Percentiles rank a stretch among this genome's conserved stretches.
phyloP scores from a whole-genome alignment of 2,113 vertebrate genomes.

The Zosterops japonicus region DNA sequence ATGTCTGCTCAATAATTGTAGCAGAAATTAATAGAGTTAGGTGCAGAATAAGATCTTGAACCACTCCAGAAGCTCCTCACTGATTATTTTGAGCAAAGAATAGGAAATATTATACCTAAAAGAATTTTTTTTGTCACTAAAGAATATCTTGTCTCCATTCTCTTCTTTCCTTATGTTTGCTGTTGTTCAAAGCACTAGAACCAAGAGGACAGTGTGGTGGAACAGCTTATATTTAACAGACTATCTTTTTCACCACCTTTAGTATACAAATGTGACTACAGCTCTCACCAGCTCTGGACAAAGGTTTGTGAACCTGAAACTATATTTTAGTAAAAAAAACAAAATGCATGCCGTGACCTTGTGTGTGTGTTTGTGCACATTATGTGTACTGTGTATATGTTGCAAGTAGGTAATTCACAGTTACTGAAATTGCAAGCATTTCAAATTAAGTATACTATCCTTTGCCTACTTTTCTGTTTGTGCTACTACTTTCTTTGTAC shows the following conservation, averaged over 20 bases:
- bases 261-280: not conserved
- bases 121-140: not conserved
- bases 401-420: not conserved
- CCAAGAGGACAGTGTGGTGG: not conserved
- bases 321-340: not conserved
- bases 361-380: not conserved
- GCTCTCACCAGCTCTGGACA: not conserved
- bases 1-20: not conserved
- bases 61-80: not conserved
- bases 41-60: not conserved
- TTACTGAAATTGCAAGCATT: not conserved
- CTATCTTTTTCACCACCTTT: not conserved
- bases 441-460: not conserved
- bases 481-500: not conserved
- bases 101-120: not conserved
- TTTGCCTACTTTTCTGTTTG: not conserved
- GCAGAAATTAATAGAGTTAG: not conserved
- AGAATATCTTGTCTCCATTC: not conserved
- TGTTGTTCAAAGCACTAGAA: not conserved
- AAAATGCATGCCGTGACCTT: not conserved
- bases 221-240: not conserved
- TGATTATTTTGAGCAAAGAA: not conserved
- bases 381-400: not conserved
- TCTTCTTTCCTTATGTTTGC: not conserved
- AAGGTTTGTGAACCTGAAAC: not conserved